Conservation (phyloP, 2,113 vertebrate genomes). For the Plecotus auritus region DNA sequence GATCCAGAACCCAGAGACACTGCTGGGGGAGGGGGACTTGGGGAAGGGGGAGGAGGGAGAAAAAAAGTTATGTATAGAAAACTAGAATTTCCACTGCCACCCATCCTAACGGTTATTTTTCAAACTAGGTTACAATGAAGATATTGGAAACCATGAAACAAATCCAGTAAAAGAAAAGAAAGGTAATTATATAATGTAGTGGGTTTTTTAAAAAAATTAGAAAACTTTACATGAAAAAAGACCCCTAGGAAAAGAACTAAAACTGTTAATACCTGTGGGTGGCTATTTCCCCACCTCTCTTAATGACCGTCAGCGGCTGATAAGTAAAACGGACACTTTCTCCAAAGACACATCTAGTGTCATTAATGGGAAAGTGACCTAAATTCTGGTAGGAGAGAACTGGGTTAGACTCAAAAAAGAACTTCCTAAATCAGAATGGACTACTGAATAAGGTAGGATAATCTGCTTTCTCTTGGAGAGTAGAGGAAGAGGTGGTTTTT, state of each 20-base stretch:
- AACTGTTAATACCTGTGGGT: not conserved
- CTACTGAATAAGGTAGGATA: not conserved
- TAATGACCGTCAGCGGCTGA: not conserved
- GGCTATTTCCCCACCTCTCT: not conserved
- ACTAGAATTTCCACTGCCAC: not conserved
- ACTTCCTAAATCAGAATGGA: not conserved
- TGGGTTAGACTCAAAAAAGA: not conserved
- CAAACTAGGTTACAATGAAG: constrained; percentile 77
- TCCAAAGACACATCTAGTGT: not conserved
- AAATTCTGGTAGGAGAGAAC: not conserved
- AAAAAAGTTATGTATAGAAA: not conserved
- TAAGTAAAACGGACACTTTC: not conserved
- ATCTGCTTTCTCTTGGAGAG: not conserved
- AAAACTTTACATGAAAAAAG: not conserved
- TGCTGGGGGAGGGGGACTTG: not conserved
- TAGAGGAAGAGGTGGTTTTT: not conserved
- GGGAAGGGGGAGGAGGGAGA: not conserved
- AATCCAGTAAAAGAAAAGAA: constrained; percentile 80
- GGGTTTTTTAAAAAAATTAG: not conserved
- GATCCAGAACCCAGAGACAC: not conserved
- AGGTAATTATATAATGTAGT: constrained; percentile 75
- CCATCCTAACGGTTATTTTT: constrained; percentile 62
- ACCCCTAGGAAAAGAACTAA: not conserved
- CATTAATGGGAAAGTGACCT: not conserved
- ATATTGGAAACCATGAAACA: constrained; percentile 77